Conservation (phyloP, 2,888 invertebrate species). For the Biston betularia region DNA sequence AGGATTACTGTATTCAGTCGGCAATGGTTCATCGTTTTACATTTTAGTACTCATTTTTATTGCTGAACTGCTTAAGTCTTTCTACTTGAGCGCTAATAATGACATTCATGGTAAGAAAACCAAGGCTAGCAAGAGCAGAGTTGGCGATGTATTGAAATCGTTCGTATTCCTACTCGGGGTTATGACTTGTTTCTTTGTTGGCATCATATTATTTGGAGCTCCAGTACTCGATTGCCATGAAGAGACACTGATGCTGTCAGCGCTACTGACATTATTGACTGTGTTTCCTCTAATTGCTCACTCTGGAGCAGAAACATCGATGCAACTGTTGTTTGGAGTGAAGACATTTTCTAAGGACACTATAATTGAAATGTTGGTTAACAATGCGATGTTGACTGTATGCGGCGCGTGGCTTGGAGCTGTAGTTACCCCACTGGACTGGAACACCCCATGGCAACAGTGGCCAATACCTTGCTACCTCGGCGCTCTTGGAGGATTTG, state of each 20-base stretch:
- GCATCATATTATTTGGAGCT: slow-evolving; percentile 89
- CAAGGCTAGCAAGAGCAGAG: slow-evolving; percentile 72
- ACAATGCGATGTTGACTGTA: slow-evolving; percentile 86
- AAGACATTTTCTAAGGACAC: slow-evolving; percentile 81
- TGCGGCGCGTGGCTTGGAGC: slow-evolving; percentile 95
- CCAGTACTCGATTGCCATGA: slow-evolving; percentile 87
- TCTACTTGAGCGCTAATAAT: slow-evolving; percentile 69
- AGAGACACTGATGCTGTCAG: slow-evolving; percentile 89
- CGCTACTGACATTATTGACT: slow-evolving; percentile 87
- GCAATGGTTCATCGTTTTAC: slow-evolving; percentile 82
- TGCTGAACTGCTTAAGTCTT: slow-evolving; percentile 86
- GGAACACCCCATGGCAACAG: slow-evolving; percentile 96
- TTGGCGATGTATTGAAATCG: slow-evolving; percentile 83
- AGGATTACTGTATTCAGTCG: slow-evolving; percentile 86
- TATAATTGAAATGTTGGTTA: slow-evolving; percentile 84
- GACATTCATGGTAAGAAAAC: slow-evolving; percentile 68
- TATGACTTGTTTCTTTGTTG: slow-evolving; percentile 83
- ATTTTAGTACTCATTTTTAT: slow-evolving; percentile 73
- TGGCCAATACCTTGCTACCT: slow-evolving; percentile 91
- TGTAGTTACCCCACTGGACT: slow-evolving; percentile 94
- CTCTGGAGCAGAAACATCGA: slow-evolving; percentile 85
- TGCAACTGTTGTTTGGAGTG: slow-evolving; percentile 84
- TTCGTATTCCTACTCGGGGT: slow-evolving; percentile 74
- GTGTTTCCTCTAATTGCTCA: slow-evolving; percentile 88
- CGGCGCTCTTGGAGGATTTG: slow-evolving; percentile 88